These are phyloP conservation scores for Electrona antarctica DNA, from an alignment of 2,113 vertebrate genomes.

Conservation along the genomic window DNA sequence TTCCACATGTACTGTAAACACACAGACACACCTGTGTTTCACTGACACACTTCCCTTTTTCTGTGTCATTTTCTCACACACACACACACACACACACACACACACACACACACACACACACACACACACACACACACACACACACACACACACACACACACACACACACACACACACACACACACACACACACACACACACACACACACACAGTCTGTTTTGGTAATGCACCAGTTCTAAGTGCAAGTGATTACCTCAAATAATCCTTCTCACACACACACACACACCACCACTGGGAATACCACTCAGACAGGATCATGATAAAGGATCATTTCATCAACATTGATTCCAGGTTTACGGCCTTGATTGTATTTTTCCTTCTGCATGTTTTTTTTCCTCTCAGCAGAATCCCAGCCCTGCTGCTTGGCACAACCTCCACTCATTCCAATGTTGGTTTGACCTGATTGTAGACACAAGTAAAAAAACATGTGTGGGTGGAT, in stretches of 20 bases:
- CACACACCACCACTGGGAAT: neutral
- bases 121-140: neutral
- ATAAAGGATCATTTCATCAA: neutral
- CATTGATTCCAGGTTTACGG: slow-evolving; percentile 1
- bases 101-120: too few species aligned
- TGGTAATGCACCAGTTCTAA: too few species aligned
- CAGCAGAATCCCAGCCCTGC: neutral
- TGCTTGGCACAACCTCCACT: neutral
- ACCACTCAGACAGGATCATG: too few species aligned
- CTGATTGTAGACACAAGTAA: neutral
- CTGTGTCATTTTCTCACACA: too few species aligned
- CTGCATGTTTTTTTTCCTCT: neutral
- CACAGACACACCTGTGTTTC: neutral
- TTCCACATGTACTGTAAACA: neutral
- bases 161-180: neutral
- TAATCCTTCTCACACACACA: too few species aligned
- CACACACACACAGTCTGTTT: neutral
- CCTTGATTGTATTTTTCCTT: neutral
- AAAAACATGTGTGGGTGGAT: slow-evolving; percentile 6
- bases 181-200: neutral
- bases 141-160: neutral
- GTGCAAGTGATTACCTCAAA: too few species aligned
- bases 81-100: too few species aligned
- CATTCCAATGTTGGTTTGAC: neutral
- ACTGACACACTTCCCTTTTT: neutral